A percentile compares a stretch with the other conserved stretches of the same genome.
Conservation (phyloP, 2,113 vertebrate genomes). For the Hyperoodon ampullatus region DNA sequence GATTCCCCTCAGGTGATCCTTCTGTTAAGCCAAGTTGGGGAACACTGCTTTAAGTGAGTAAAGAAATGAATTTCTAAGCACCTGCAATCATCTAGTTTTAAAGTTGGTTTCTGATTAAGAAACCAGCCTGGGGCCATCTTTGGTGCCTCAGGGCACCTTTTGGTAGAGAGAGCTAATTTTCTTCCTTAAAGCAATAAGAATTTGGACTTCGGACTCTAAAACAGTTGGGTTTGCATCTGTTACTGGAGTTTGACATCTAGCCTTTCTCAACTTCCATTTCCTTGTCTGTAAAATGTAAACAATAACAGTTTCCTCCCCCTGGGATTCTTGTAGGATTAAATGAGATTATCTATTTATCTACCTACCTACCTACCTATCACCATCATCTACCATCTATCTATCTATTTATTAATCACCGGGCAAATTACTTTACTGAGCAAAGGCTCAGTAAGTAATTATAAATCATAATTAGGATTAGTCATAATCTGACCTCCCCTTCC, state of each 20-base stretch:
- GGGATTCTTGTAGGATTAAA: background rate
- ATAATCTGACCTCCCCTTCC: background rate
- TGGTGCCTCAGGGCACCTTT: slow-evolving; percentile 64
- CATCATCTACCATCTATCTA: too few relatives aligned
- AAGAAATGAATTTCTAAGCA: slow-evolving; percentile 54
- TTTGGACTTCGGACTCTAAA: slow-evolving; percentile 29
- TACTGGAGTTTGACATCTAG: background rate
- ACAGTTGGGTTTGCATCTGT: slow-evolving; percentile 30
- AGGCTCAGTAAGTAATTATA: background rate
- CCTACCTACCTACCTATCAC: background rate
- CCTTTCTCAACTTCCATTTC: background rate
- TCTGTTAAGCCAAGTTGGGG: slow-evolving; percentile 28
- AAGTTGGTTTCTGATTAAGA: slow-evolving; percentile 70
- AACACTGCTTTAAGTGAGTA: slow-evolving; percentile 43
- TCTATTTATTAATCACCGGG: too few relatives aligned
- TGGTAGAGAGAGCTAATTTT: slow-evolving; percentile 54
- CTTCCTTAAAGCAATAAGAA: slow-evolving; percentile 43
- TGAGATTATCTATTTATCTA: background rate
- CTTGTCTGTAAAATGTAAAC: slow-evolving; percentile 5
- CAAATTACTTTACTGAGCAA: background rate
- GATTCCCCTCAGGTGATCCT: slow-evolving; percentile 57
- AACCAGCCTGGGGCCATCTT: slow-evolving; percentile 57
- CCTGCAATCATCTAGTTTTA: slow-evolving; percentile 63
- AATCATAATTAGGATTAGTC: slow-evolving; percentile 21
- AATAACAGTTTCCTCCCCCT: background rate